Base-by-base conservation (phyloP, 1,140 invertebrate species). In the Calliphora vicina region DNA sequence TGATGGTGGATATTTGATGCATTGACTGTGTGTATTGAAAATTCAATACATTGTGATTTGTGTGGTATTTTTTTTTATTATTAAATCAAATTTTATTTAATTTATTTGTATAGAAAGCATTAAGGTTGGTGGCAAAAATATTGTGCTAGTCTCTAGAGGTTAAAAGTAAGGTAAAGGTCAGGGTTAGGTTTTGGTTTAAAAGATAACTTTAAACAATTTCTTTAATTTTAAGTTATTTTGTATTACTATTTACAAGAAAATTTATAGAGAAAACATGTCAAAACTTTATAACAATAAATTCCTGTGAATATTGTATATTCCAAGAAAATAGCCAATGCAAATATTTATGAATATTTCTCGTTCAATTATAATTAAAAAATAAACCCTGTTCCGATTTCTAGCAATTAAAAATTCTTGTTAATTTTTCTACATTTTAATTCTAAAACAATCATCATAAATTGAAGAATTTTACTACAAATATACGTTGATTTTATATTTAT, bases 371-470 rank as follows among this genome's bases (percentile, higher is more conserved):
- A 35, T 35, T 35, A 0, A 10, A 35, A 5, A 8, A 8, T 1
- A 35, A 35, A 35, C 6, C 5, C 6, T 35, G 35, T 10, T 8
- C 0, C 0, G 6, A 35, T 10, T 35, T 35, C 35, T 35, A 35
- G 10, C 5, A 35, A 35, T 35, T 35, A 35, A 35, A 29, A 50
- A 50, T 50, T 50, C 13, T n/a, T 50, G 0, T 50, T 50, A 6
- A 6, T 13, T 17, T 50, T n/a, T 50, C 13, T 12, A 50, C 45
- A 50, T 13, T 76, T 42, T 25, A 78, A 78, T 78, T 78, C 6
- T 13, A 78, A 25, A 45, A 43, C 74, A 78, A 78, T 78, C 74
- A 78, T 43, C 74, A 45, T 78, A 78, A 78, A 78, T 78, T 78
- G 25, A 23, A 57, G n/a, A n/a, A 5, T 57, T n/a, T n/a, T 57